Base-by-base conservation (phyloP, 2,113 vertebrate species). In the Sitta europaea region DNA sequence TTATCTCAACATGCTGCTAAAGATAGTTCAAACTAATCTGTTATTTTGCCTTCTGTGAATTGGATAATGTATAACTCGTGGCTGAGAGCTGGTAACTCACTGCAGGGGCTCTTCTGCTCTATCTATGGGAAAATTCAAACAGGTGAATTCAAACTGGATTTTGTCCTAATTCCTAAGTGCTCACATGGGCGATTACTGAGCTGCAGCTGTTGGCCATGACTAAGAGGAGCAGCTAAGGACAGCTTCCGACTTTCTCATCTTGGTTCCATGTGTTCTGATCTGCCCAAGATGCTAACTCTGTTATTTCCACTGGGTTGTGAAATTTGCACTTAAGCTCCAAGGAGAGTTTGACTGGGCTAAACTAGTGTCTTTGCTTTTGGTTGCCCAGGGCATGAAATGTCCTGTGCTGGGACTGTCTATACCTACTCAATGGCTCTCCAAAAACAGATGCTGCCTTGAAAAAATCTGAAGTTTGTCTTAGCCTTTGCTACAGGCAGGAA, bases 1-100 rank as follows among this genome's bases (percentile, higher is more conserved):
- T 70, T 92, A 73, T 88, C 96, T 92, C 67, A 90, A 82, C 57
- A 79, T 79, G 70, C 45, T 82, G 78, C 66, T 88, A 74, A 85
- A 90, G 71, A 83, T 40, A 79, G 90, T 18, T 86, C 63, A 90
- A 76, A 86, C 45, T 35, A 61, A 94, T 79, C 74, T 79, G 54
- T 72, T 87, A n/a, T 88, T 96, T 88, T 92, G 54, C 71, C 42
- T 90, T 68, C 66, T 50, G 11, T 65, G 71, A 73, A 90, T 7
- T 84, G 70, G 66, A 54, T 68, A 57, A 59, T 18, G 27, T 43
- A 5, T 20, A 85, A 73, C 33, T 70, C 73, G 38, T 38, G 40
- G 21, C 62, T 79, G 50, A 73, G 50, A 88, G 71, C 51, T 42
- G 45, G 27, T 73, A 90, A 72, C 81, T 38, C 38, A 50, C 45